Evolutionary conservation across 2,888 invertebrate genomes (phyloP).

Genomic region (Microctonus aethiopoides): DNA sequence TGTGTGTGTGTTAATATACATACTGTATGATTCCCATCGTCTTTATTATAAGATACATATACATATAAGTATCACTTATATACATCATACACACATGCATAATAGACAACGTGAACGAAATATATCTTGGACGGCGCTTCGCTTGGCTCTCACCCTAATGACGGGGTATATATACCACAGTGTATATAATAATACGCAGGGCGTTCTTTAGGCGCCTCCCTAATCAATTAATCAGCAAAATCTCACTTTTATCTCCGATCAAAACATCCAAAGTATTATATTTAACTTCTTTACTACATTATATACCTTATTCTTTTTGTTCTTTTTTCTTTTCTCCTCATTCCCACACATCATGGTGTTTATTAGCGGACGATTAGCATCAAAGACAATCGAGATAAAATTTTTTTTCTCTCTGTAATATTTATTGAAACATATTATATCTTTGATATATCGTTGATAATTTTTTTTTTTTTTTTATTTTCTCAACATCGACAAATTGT

Average conservation of each 20-base stretch:
- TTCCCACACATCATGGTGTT: constrained; percentile 42
- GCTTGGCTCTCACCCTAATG: constrained; percentile 51
- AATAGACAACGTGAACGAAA: constrained; percentile 25
- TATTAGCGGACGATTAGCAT: constrained; percentile 53
- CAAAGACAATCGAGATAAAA: neutral
- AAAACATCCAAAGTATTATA: constrained; percentile 2
- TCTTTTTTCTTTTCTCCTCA: neutral
- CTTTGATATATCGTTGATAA: too few relatives aligned
- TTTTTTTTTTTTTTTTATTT: neutral
- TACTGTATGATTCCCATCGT: neutral
- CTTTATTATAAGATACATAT: constrained; percentile 4
- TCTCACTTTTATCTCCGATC: constrained; percentile 56
- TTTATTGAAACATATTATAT: neutral
- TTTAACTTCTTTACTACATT: neutral
- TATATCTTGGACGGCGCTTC: neutral
- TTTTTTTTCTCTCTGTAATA: neutral
- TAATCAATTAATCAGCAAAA: constrained; percentile 66
- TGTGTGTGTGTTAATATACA: constrained; percentile 27
- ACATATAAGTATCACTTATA: too few relatives aligned
- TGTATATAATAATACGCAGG: constrained; percentile 55
- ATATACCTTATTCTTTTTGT: neutral
- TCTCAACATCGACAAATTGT: neutral
- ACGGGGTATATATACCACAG: constrained; percentile 49
- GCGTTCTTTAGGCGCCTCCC: constrained; percentile 61
- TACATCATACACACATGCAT: constrained; percentile 14